A percentile compares a stretch with the other conserved stretches of the same genome.
Conservation (phyloP, 2,888 invertebrate genomes). For the Resseliella maxima region DNA sequence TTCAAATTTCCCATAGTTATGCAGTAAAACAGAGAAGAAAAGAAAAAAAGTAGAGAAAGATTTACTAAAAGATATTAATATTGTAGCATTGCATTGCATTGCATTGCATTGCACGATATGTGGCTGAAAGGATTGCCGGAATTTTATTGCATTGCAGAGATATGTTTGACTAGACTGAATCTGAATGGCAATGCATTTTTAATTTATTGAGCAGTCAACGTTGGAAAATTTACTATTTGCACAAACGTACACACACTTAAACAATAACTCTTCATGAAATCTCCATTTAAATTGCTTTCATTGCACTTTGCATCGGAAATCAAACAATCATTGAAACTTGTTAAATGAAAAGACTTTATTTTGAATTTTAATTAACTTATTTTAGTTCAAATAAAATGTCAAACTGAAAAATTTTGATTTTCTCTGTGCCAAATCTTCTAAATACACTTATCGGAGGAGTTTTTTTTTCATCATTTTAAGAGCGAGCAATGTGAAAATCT, state of each 20-base stretch:
- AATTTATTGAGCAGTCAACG: background rate
- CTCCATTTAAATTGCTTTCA: background rate
- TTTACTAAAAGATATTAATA: background rate
- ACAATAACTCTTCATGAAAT: background rate
- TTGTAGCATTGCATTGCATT: background rate
- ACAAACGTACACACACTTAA: background rate
- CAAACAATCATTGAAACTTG: background rate
- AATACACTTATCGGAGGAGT: too few relatives aligned
- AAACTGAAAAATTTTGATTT: too few relatives aligned
- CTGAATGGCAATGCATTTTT: background rate
- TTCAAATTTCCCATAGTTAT: background rate
- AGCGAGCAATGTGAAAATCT: too few relatives aligned
- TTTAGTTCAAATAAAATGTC: too few relatives aligned
- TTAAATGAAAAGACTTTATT: too few relatives aligned
- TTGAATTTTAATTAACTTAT: too few relatives aligned
- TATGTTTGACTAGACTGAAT: too few relatives aligned
- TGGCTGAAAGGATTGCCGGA: background rate
- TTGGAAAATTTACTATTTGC: background rate
- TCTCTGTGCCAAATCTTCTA: too few relatives aligned
- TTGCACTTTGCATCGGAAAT: background rate
- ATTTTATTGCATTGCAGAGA: slow-evolving; percentile 7
- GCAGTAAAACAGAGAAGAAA: background rate
- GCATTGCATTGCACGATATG: background rate
- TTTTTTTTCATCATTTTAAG: too few relatives aligned
- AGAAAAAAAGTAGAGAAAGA: too few relatives aligned